phyloP scores from a whole-genome alignment of 2,888 invertebrate genomes.

The Spodoptera picta region DNA sequence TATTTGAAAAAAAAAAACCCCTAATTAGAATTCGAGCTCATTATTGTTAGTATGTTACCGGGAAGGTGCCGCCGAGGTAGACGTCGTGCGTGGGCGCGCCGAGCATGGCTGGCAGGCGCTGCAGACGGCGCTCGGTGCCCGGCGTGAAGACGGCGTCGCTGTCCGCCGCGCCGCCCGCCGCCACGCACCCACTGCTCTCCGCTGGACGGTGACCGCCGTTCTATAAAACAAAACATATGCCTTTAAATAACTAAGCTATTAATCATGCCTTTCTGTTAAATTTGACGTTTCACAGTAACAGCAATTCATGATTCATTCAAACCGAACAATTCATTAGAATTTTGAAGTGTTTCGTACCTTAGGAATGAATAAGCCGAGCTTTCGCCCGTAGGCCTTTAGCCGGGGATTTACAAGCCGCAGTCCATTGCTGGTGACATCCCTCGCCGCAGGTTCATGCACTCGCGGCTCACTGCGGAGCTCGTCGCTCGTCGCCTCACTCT shows the following conservation, averaged over 20 bases:
- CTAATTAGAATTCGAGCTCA: background rate
- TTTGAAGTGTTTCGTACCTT: conserved; percentile 68
- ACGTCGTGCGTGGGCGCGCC: conserved; percentile 90
- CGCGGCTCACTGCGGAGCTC: conserved; percentile 50
- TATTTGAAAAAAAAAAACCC: too few relatives aligned
- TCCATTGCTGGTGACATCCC: conserved; percentile 66
- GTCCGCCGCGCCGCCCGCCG: conserved; percentile 51
- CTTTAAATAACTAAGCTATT: conserved; percentile 1
- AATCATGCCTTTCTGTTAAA: too few relatives aligned
- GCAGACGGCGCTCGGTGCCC: conserved; percentile 82
- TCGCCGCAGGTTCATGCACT: conserved; percentile 53
- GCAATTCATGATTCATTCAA: background rate
- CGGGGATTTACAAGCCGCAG: conserved; percentile 77
- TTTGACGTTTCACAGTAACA: too few relatives aligned
- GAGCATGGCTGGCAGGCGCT: conserved; percentile 83
- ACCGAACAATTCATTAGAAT: too few relatives aligned
- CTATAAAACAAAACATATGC: conserved; percentile 46
- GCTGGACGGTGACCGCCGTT: conserved; percentile 65
- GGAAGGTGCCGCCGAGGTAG: conserved; percentile 94
- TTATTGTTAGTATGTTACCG: conserved; percentile 67
- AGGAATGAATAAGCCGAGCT: conserved; percentile 85
- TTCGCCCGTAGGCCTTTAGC: conserved; percentile 80
- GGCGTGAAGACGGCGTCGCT: conserved; percentile 75
- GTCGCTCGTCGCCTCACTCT: conserved; percentile 49
- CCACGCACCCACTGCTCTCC: conserved; percentile 53